Evolutionary conservation across 2,113 vertebrate genomes (phyloP).

Genomic region (Tenrec ecaudatus): DNA sequence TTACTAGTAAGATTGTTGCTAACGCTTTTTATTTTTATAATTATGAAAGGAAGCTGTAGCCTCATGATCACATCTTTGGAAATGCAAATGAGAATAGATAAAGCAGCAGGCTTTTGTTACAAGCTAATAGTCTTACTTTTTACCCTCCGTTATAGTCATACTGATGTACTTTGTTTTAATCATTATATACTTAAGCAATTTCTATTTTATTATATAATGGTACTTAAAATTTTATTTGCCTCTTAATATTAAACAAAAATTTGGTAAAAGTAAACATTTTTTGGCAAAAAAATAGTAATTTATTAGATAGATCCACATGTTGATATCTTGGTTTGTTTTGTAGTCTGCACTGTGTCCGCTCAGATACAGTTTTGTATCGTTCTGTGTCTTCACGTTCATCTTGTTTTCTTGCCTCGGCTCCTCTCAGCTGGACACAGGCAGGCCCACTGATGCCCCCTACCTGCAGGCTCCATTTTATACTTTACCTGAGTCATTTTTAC

Average conservation of each 20-base stretch:
- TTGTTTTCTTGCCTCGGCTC: background rate
- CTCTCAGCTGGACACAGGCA: background rate
- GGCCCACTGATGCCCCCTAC: slow-evolving; percentile 4
- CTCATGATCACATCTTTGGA: slow-evolving; percentile 7
- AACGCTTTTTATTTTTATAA: slow-evolving; percentile 54
- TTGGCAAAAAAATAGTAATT: background rate
- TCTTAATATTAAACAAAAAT: slow-evolving; percentile 13
- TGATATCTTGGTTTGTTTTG: slow-evolving; percentile 45
- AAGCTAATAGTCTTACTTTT: background rate
- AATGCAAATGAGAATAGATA: slow-evolving; percentile 63
- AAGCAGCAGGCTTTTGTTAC: slow-evolving; percentile 39
- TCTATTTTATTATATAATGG: background rate
- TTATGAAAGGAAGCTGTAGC: slow-evolving; percentile 59
- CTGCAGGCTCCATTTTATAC: background rate
- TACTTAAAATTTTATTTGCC: slow-evolving; percentile 28
- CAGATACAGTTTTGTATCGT: background rate
- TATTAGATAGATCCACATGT: slow-evolving; percentile 28
- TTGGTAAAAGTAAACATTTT: background rate
- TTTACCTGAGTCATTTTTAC: background rate
- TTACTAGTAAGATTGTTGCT: slow-evolving; percentile 58
- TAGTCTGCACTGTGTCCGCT: slow-evolving; percentile 8
- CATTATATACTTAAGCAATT: background rate
- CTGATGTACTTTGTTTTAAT: slow-evolving; percentile 25
- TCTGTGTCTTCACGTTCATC: background rate
- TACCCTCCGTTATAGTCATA: background rate